Percentiles rank a stretch among this genome's conserved stretches.
These are phyloP conservation scores for Pseudocheirus occidentalis DNA, from an alignment of 2,797 vertebrate genomes.

Conservation along the genomic window DNA sequence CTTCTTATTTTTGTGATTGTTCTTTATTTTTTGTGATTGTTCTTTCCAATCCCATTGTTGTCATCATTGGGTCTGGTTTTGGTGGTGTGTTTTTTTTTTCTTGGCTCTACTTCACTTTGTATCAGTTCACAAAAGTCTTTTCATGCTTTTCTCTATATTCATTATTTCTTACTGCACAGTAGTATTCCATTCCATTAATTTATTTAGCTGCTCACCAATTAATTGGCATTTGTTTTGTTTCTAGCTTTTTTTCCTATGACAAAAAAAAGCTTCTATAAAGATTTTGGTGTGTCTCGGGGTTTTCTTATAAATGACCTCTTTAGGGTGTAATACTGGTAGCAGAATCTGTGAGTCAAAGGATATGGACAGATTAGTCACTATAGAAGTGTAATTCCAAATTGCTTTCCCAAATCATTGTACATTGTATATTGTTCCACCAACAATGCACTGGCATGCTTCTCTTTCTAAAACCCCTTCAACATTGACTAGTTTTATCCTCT, in stretches of 20 bases:
- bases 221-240: background rate
- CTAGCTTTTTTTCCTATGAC: background rate
- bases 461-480: background rate
- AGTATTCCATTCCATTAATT: background rate
- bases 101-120: background rate
- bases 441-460: background rate
- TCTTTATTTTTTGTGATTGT: background rate
- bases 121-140: background rate
- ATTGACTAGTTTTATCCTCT: background rate
- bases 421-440: background rate
- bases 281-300: background rate
- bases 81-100: too few relatives aligned
- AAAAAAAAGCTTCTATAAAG: background rate
- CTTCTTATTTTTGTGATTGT: background rate
- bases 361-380: background rate
- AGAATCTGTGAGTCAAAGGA: background rate
- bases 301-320: background rate
- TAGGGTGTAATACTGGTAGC: background rate
- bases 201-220: background rate
- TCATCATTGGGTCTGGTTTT: background rate
- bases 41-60: background rate
- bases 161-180: background rate
- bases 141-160: background rate
- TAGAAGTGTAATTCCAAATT: background rate
- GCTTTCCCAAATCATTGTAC: background rate